Evolutionary conservation across 2,888 invertebrate species (phyloP).

Genomic region (Agriopis aurantiaria): DNA sequence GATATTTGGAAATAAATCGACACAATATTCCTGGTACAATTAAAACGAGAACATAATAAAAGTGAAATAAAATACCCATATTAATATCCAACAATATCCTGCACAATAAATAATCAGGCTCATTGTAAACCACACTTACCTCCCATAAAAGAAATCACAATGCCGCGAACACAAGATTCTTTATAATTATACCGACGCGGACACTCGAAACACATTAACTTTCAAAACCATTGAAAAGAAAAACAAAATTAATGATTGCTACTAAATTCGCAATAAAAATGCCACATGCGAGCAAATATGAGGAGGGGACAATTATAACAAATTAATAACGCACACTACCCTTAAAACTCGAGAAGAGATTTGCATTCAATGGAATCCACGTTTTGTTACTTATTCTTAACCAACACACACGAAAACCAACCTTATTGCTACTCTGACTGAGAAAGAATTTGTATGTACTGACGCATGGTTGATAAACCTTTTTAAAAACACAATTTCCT

Average conservation of each 20-base stretch:
- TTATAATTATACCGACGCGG: constrained; percentile 69
- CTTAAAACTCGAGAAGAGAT: constrained; percentile 85
- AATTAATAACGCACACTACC: constrained; percentile 85
- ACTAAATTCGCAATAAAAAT: constrained; percentile 86
- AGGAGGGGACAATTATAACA: constrained; percentile 82
- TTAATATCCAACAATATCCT: constrained; percentile 59
- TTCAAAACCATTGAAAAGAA: constrained; percentile 71
- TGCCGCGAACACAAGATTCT: constrained; percentile 65
- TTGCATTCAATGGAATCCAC: constrained; percentile 82
- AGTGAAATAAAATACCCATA: constrained; percentile 42
- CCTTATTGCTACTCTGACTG: constrained; percentile 36
- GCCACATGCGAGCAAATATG: constrained; percentile 84
- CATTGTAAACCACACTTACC: constrained; percentile 75
- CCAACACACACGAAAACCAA: constrained; percentile 46
- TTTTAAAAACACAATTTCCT: constrained; percentile 55
- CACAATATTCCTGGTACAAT: constrained; percentile 8
- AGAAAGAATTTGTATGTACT: constrained; percentile 40
- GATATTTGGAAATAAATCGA: constrained; percentile 2
- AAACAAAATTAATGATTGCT: constrained; percentile 86
- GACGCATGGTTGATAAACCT: constrained; percentile 48
- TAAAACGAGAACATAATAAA: constrained; percentile 14
- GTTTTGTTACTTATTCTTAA: constrained; percentile 71
- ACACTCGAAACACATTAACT: constrained; percentile 78
- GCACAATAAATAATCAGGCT: constrained; percentile 63
- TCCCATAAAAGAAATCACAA: constrained; percentile 62